Evolutionary conservation across 1,140 invertebrate genomes (phyloP), one percentile per base, ranked within the genome.

Genomic region (Melanaphis sacchari): DNA sequence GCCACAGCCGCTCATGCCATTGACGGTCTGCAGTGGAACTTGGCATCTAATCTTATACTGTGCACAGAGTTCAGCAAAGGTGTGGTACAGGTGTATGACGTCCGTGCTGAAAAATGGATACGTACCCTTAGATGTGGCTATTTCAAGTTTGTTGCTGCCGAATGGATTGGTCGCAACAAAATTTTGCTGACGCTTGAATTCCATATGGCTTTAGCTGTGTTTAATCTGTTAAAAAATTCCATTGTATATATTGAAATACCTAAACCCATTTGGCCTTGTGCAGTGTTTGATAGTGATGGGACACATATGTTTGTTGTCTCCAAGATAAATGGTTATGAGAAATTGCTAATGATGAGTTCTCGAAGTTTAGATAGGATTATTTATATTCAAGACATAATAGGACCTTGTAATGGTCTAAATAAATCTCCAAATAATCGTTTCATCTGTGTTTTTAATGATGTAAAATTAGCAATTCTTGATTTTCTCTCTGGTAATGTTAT

Each of bases 311-410:
- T 49, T 85, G 91, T 93, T 11, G 46, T 93, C 38, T 84, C 91
- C 36, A 93, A 93, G 38, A 85, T 85, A 18, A 93, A 93, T 85
- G 91, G 91, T 31, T 85, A 52, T 93, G 91, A 93, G n/a, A 93
- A 93, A 85, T 85, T 93, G 52, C 54, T 93, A 82, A 93, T 93
- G 49, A 38, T 93, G 38, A 26, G 52, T 66, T 85, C 76, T 40
- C 41, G 8, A 4, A 52, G 7, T 52, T 40, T 93, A 22, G 36
- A 93, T 52, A 52, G 46, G 24, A 36, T 93, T 0, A 40, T 93
- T 40, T 85, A 85, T 26, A 38, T 93, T 40, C 46, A 93, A 85
- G 81, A 93, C 22, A 9, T 85, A n/a, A 54, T 93, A 52, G 91
- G 91, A 84, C 43, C 43, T 9, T 93, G 91, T 54, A 38, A 93